Percentiles rank a stretch among this genome's conserved stretches.
Evolutionary conservation across 1,140 invertebrate species (phyloP).

Genomic region (Bombus waltoni): DNA sequence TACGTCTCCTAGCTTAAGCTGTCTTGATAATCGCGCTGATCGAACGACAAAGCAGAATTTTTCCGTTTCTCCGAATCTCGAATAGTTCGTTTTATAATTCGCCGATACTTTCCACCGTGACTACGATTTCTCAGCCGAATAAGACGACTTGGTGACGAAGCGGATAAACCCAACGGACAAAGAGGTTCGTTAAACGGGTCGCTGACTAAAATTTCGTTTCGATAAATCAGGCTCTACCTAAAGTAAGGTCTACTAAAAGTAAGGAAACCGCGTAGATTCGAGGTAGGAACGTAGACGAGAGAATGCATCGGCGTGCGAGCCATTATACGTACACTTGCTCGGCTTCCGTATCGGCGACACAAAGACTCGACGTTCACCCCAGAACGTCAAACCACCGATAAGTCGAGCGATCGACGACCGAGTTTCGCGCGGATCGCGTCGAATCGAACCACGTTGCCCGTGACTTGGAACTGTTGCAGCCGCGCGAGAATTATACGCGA

Average conservation of each 20-base stretch:
- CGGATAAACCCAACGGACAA: background rate
- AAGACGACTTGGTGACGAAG: background rate
- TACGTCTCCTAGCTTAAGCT: no score
- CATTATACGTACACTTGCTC: conserved; percentile 55
- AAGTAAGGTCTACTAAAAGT: background rate
- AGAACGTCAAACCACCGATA: conserved; percentile 22
- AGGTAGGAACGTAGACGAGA: background rate
- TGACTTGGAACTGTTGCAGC: background rate
- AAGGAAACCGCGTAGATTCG: background rate
- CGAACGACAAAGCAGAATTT: no score
- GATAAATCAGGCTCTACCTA: background rate
- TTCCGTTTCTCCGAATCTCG: no score
- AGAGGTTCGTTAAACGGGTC: background rate
- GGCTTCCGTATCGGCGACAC: conserved; percentile 53
- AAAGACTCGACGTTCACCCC: background rate
- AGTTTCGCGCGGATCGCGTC: background rate
- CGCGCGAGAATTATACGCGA: background rate
- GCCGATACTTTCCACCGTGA: background rate
- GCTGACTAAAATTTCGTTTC: background rate
- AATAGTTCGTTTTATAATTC: no score
- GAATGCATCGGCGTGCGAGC: background rate
- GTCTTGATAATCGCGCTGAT: no score
- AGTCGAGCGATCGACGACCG: conserved; percentile 2
- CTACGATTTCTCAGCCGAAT: background rate
- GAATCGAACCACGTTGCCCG: conserved; percentile 5